These are phyloP conservation scores for Euclidia mi DNA, from an alignment of 2,888 invertebrate genomes.

Conservation along the genomic window DNA sequence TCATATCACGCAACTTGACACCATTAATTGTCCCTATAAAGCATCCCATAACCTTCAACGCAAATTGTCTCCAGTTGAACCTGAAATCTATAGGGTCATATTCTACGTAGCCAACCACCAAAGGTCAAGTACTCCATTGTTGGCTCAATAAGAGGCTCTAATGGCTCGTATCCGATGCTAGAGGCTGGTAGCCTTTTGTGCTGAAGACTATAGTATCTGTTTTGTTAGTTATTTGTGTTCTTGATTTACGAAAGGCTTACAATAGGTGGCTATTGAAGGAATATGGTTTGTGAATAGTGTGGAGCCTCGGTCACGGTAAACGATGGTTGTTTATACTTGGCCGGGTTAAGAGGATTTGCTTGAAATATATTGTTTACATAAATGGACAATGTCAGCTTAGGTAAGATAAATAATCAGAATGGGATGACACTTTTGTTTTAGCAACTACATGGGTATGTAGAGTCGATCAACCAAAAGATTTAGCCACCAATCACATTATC, in stretches of 20 bases:
- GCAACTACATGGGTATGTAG: no score
- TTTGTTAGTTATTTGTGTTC: slow-evolving; percentile 17
- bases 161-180: slow-evolving; percentile 47
- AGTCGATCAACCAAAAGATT: no score
- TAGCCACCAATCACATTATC: no score
- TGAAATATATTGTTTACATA: no score
- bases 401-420: no score
- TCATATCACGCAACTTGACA: not conserved
- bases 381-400: no score
- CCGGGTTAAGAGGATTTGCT: no score
- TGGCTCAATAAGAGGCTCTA: slow-evolving; percentile 45
- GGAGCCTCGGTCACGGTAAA: not conserved
- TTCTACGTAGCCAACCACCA: slow-evolving; percentile 27
- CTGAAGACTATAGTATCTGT: slow-evolving; percentile 18
- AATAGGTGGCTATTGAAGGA: slow-evolving; percentile 10
- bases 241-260: slow-evolving; percentile 28
- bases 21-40: slow-evolving; percentile 1
- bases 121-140: slow-evolving; percentile 43
- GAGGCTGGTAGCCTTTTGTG: slow-evolving; percentile 34
- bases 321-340: not conserved
- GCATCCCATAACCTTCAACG: slow-evolving; percentile 4
- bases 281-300: not conserved
- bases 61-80: slow-evolving; percentile 14
- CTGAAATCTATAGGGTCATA: slow-evolving; percentile 13
- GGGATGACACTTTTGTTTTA: no score